Evolutionary conservation across 2,113 vertebrate species (phyloP).

Genomic region (Myrmecobius fasciatus): DNA sequence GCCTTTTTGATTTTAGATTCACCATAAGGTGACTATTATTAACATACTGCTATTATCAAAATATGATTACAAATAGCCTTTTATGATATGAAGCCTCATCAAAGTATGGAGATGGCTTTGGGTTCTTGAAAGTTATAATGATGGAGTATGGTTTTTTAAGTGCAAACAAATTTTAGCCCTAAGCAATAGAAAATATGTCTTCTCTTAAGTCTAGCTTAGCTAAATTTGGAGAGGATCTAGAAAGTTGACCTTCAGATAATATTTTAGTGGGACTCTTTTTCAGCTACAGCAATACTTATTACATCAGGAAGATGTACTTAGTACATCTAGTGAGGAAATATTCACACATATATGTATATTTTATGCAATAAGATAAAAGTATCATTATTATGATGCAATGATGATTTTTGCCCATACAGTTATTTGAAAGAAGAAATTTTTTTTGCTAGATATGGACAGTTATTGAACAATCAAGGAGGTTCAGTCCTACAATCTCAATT

Average conservation of each 20-base stretch:
- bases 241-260: not conserved
- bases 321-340: not conserved
- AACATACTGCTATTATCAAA: not conserved
- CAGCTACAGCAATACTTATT: not conserved
- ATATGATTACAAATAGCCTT: not conserved
- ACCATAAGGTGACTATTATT: not conserved
- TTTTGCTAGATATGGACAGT: not conserved
- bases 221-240: not conserved
- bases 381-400: not conserved
- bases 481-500: not conserved
- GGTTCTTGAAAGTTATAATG: not conserved
- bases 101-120: not conserved
- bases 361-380: not conserved
- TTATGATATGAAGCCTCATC: not conserved
- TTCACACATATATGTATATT: not conserved
- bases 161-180: not conserved
- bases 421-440: not conserved
- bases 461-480: conserved; percentile 21
- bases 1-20: not conserved
- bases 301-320: not conserved
- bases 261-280: not conserved
- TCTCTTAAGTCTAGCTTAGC: not conserved
- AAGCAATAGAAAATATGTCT: not conserved
- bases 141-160: not conserved
- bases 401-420: not conserved